Evolutionary conservation across 2,888 invertebrate genomes (phyloP).

Genomic region (Rutpela maculata): DNA sequence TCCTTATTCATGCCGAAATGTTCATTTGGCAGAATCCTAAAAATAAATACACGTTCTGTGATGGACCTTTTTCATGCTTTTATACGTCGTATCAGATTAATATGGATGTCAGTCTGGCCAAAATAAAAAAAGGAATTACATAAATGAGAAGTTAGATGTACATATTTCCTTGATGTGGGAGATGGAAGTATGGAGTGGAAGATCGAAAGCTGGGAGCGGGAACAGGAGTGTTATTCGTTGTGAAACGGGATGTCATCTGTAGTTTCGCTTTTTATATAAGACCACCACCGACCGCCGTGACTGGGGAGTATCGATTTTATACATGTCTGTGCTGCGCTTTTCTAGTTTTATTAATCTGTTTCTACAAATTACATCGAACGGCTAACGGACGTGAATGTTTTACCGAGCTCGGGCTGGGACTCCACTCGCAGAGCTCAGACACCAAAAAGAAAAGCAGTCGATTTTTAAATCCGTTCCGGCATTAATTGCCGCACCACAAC

Average conservation of each 20-base stretch:
- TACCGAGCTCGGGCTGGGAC: constrained; percentile 42
- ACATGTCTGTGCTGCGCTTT: constrained; percentile 63
- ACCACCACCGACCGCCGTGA: constrained; percentile 54
- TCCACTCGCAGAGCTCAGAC: constrained; percentile 10
- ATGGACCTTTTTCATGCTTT: background rate
- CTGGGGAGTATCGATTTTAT: constrained; percentile 65
- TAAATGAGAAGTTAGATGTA: constrained; percentile 1
- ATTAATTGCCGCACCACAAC: constrained; percentile 14
- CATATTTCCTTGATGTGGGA: constrained; percentile 1
- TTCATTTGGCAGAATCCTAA: constrained; percentile 2
- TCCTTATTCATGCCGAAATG: background rate
- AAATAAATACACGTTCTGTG: background rate
- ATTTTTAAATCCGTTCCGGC: constrained; percentile 28
- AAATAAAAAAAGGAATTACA: background rate
- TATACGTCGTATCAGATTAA: constrained; percentile 7
- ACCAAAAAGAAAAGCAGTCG: constrained; percentile 24
- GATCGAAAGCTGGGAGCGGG: constrained; percentile 31
- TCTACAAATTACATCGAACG: constrained; percentile 63
- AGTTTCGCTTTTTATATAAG: constrained; percentile 59
- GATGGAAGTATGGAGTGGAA: constrained; percentile 28
- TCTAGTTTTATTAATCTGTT: constrained; percentile 66
- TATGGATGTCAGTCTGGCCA: constrained; percentile 7
- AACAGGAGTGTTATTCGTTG: constrained; percentile 50
- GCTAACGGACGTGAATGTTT: constrained; percentile 53
- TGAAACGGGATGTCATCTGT: constrained; percentile 58